Base-by-base conservation (phyloP, 2,888 invertebrate species). In the Eristalis tenax region DNA sequence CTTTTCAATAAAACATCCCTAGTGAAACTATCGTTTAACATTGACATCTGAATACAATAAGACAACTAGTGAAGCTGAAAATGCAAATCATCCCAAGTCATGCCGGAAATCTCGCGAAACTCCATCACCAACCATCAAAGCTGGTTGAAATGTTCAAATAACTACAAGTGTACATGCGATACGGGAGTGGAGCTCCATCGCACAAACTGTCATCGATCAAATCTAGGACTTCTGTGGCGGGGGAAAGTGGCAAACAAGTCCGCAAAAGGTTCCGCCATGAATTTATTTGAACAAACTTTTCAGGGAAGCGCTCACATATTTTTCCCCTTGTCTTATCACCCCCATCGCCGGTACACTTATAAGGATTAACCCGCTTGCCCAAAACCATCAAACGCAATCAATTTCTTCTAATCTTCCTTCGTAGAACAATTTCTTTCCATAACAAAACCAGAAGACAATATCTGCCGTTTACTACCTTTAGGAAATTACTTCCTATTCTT, bases 401-500 rank as follows among this genome's bases (percentile, higher is more conserved):
- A 50, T 50, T 50, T 50, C 50, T 50, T n/a, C 50, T 50, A 50
- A 50, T 50, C 50, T 28, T 43, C 23, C 6, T 43, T 15, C 23
- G 40, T n/a, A 10, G 22, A 26, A 26, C 23, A 22, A 43, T 43
- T 66, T 8, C 8, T 8, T 66, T 66, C 66, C 4, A 22, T 66
- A 26, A 50, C 43, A 66, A 43, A 26, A 69, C 69, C 35, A 18
- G n/a, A 11, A 35, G 43, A 11, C 22, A 32, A 32, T 28, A 43
- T 28, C 43, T 43, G n/a, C 43, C 18, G 18, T 50, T 50, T 18
- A 50, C 50, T 50, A 50, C 50, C 50, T 50, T 18, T n/a, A 50
- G 50, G 50, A 50, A 50, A 50, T 50, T 50, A 50, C 50, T 50
- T 50, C 50, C 50, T 23, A 65, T 23, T 75, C 38, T 23, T 35